A percentile compares a stretch with the other conserved stretches of the same genome.
phyloP scores from a whole-genome alignment of 1,140 invertebrate genomes.

The Meteorus sp. region DNA sequence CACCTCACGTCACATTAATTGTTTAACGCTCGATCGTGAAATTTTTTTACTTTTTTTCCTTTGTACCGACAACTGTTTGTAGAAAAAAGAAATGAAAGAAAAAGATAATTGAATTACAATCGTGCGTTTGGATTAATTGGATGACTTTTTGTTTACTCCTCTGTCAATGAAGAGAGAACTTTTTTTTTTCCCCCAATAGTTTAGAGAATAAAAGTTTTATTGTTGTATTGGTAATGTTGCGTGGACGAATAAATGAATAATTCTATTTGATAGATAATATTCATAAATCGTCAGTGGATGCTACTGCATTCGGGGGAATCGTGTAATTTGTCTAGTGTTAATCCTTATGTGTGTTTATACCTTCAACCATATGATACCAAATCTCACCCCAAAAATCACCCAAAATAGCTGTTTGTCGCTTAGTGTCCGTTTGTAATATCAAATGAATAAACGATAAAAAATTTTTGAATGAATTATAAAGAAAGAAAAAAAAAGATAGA shows the following conservation, averaged over 20 bases:
- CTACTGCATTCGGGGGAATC: slow-evolving; percentile 55
- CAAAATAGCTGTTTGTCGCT: slow-evolving; percentile 42
- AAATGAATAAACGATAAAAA: too few species aligned
- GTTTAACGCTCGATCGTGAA: neutral
- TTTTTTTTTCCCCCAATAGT: too few species aligned
- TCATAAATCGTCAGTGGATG: too few species aligned
- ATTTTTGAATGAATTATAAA: too few species aligned
- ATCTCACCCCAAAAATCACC: slow-evolving; percentile 44
- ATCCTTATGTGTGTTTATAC: slow-evolving; percentile 57
- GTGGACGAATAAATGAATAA: too few species aligned
- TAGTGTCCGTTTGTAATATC: slow-evolving; percentile 24
- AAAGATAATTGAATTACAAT: neutral
- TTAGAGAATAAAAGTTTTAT: too few species aligned
- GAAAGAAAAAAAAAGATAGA: slow-evolving; percentile 44
- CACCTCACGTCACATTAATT: neutral
- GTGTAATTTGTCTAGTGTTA: slow-evolving; percentile 62
- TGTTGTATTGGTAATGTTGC: too few species aligned
- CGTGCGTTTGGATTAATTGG: too few species aligned
- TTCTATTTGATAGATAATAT: too few species aligned
- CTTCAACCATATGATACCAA: slow-evolving; percentile 44
- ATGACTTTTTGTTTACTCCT: too few species aligned
- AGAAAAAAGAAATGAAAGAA: slow-evolving; percentile 18
- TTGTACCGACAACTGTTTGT: neutral
- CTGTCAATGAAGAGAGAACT: too few species aligned
- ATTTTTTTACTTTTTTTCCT: too few species aligned